phyloP scores from a whole-genome alignment of 2,113 vertebrate species.

The Catharus minimus region DNA sequence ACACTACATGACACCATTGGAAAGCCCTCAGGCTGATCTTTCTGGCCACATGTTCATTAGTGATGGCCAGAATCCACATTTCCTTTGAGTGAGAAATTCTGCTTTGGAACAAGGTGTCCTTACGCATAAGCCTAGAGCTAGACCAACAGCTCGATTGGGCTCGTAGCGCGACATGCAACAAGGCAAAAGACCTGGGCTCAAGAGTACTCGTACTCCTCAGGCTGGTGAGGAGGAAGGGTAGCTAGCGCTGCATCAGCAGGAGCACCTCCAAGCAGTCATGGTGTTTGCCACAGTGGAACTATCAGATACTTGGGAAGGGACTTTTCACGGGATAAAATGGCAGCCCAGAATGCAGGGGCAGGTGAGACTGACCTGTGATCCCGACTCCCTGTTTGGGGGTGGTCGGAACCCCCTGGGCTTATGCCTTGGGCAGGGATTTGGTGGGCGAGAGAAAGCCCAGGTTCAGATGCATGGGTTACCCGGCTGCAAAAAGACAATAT shows the following conservation, averaged over 20 bases:
- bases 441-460: constrained; percentile 82
- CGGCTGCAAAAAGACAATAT: constrained; percentile 85
- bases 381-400: constrained; percentile 80
- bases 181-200: constrained; percentile 63
- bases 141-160: constrained; percentile 44
- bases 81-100: neutral
- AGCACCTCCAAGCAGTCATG: constrained; percentile 68
- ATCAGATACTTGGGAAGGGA: constrained; percentile 60
- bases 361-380: constrained; percentile 83
- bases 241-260: constrained; percentile 71
- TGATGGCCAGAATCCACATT: neutral
- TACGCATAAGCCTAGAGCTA: constrained; percentile 17
- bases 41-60: neutral
- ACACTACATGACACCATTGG: neutral
- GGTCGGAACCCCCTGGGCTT: constrained; percentile 78
- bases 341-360: constrained; percentile 74
- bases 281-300: constrained; percentile 66
- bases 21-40: constrained; percentile 8
- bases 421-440: constrained; percentile 79
- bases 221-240: constrained; percentile 66
- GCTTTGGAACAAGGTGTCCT: neutral
- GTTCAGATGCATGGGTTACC: constrained; percentile 81
- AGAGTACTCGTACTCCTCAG: constrained; percentile 56
- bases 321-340: constrained; percentile 52
- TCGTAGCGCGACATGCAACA: constrained; percentile 77